Base-by-base conservation (phyloP, 2,888 invertebrate species). In the Drosophila parthenogenetica region DNA sequence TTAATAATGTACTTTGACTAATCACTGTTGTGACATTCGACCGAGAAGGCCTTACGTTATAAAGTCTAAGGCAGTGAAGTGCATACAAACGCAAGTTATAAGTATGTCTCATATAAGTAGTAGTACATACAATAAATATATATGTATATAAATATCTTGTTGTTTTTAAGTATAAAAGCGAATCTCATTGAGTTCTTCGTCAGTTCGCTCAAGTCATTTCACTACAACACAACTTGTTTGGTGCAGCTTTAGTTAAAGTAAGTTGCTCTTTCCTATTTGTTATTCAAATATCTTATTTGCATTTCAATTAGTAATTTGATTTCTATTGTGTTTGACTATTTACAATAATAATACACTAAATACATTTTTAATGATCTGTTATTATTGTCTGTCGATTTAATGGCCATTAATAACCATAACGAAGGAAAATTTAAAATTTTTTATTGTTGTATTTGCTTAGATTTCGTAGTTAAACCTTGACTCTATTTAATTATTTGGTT, bases 1-100 rank as follows among this genome's bases (percentile, higher is more conserved):
- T 65, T 76, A 84, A 79, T 84, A 84, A 81, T 79, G 81, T 71
- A 79, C 69, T 79, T 87, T 66, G 73, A 84, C 81, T 84, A 82
- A 82, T 87, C 81, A 82, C 85, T 76, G 57, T 76, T 60, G 79
- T 81, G 85, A 87, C 87, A 85, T 83, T 83, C 85, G 70, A 87
- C 79, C 82, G 82, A 84, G 73, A 83, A 69, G 73, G 65, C 73
- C 77, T 87, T 79, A 62, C 62, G 74, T 70, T 82, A 72, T 82
- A 79, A 83, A 87, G 83, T 83, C 83, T 87, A 85, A 83, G 73
- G 69, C 71, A 62, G 43, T 65, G 65, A 64, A 78, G 66, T 78
- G 65, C 70, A 77, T 73, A 77, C 59, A 55, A 57, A 43, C 37
- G 39, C 64, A 29, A 32, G 67, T 58, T 62, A 48, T 79, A 66